phyloP scores from a whole-genome alignment of 2,888 invertebrate genomes.

The Aethes cnicana region DNA sequence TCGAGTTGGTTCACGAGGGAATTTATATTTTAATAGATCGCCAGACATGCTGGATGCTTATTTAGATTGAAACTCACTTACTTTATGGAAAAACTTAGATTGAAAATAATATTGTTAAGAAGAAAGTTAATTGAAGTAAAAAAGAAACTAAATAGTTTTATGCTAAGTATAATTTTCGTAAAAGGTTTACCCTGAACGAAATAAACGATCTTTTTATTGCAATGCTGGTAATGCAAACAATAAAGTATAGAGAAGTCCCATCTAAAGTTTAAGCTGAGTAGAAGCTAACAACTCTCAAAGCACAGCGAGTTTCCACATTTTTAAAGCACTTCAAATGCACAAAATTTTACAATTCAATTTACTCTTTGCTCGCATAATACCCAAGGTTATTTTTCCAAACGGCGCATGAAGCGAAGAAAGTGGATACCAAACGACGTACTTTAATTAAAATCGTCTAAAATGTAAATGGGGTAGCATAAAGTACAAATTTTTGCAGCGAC shows the following conservation, averaged over 20 bases:
- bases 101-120: no score
- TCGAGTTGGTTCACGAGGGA: neutral
- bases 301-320: slow-evolving; percentile 8
- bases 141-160: no score
- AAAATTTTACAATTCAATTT: slow-evolving; percentile 11
- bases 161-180: no score
- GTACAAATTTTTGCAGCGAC: neutral
- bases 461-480: neutral
- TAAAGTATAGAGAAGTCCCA: no score
- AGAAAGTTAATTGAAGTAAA: no score
- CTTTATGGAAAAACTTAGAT: no score
- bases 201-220: no score
- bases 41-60: no score
- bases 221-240: no score
- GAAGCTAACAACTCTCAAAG: slow-evolving; percentile 9
- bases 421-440: neutral
- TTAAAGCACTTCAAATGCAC: neutral
- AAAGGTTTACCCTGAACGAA: no score
- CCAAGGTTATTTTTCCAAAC: neutral
- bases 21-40: neutral
- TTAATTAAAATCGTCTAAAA: slow-evolving; percentile 9
- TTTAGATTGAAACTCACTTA: no score
- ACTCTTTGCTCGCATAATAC: neutral
- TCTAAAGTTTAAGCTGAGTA: slow-evolving; percentile 11
- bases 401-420: slow-evolving; percentile 2